phyloP scores from a whole-genome alignment of 2,113 vertebrate genomes.

The Chionomys nivalis region DNA sequence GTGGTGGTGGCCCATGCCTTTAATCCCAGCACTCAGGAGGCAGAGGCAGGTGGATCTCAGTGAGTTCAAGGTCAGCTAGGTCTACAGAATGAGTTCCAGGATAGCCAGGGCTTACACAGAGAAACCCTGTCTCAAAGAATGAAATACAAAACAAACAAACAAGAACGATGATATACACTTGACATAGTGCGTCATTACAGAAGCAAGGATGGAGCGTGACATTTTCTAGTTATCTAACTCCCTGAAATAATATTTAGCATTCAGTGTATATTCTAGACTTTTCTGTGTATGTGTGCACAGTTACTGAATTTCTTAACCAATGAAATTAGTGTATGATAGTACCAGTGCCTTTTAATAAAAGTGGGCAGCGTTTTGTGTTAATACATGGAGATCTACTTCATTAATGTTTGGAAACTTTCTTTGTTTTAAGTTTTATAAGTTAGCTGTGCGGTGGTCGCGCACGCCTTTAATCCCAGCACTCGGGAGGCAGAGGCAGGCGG shows the following conservation, averaged over 20 bases:
- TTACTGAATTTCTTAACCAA: neutral
- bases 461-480: too few relatives aligned
- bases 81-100: too few relatives aligned
- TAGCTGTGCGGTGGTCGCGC: too few relatives aligned
- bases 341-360: neutral
- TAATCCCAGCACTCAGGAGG: too few relatives aligned
- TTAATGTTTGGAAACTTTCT: neutral
- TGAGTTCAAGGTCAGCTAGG: too few relatives aligned
- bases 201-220: slow-evolving; percentile 12
- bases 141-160: too few relatives aligned
- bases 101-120: too few relatives aligned
- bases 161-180: too few relatives aligned
- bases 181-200: neutral
- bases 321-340: neutral
- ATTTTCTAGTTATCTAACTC: slow-evolving; percentile 3
- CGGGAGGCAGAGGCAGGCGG: too few relatives aligned
- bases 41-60: too few relatives aligned
- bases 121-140: too few relatives aligned
- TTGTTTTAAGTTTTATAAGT: neutral
- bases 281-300: slow-evolving; percentile 17
- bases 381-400: neutral
- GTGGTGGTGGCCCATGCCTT: too few relatives aligned
- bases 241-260: slow-evolving; percentile 29
- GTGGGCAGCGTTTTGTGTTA: neutral
- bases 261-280: slow-evolving; percentile 1